Base-by-base conservation (phyloP, 2,888 invertebrate species). In the Tineola bisselliella region DNA sequence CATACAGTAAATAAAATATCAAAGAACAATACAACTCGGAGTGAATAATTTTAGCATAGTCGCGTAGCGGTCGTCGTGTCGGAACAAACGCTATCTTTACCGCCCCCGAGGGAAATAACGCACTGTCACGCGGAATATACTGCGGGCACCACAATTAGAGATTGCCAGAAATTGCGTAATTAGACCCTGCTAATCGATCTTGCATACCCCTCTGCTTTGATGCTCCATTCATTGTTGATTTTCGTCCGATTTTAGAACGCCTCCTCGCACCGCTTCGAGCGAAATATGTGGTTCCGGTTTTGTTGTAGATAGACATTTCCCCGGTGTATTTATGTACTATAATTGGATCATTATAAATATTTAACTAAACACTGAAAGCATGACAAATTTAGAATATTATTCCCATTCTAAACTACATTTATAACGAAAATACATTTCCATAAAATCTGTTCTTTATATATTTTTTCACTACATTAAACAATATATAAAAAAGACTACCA, bases 91-190 rank as follows among this genome's bases (percentile, higher is more conserved):
- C 83, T 84, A 86, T 87, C 86, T 86, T 86, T 84, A 84, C 81
- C 76, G 81, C 84, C 76, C 86, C 69, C 86, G 61, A 65, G 86
- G 86, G 86, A 87, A 87, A 87, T 87, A 87, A 87, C 77, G 77
- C 77, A 78, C 83, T 83, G 87, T 84, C 86, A 84, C 81, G 77
- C 79, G 74, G 79, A 84, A 86, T 86, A 84, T 84, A 87, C 81
- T 77, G 81, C 62, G 56, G 75, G 72, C 69, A 70, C 79, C 77
- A 80, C 86, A 86, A 86, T 86, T 86, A 86, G 84, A 86, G 84
- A 84, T 84, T 76, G 75, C 80, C 82, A 82, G 83, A 83, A 84
- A 84, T 86, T 86, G 83, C 81, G 84, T 86, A 87, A 87, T 87
- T 87, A 86, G 82, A 74, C 68, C 66, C 73, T 76, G 80, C 82